phyloP scores from a whole-genome alignment of 2,113 vertebrate species.

The Callaeas wilsoni region DNA sequence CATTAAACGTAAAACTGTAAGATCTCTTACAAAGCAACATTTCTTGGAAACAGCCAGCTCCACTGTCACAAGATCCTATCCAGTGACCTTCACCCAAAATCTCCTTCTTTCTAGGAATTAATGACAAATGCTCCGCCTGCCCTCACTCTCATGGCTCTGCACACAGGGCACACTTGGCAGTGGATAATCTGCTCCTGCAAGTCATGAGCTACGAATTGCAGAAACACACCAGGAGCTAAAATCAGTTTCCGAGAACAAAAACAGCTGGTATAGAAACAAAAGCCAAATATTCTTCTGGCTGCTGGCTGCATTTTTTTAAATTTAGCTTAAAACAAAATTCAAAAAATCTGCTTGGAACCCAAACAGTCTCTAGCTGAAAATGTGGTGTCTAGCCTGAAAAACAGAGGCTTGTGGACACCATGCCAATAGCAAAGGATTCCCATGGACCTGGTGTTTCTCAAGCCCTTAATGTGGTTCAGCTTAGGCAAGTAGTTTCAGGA shows the following conservation, averaged over 20 bases:
- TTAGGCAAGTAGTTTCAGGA: conserved; percentile 22
- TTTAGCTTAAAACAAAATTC: conserved; percentile 33
- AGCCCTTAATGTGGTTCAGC: conserved; percentile 28
- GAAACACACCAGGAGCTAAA: conserved; percentile 20
- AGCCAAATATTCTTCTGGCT: conserved; percentile 52
- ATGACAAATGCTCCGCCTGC: not conserved
- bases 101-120: conserved; percentile 24
- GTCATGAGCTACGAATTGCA: conserved; percentile 22
- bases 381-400: conserved; percentile 44
- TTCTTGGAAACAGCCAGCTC: not conserved
- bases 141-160: fast-evolving
- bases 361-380: conserved; percentile 34
- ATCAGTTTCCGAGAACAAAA: conserved; percentile 50
- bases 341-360: conserved; percentile 41
- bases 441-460: conserved; percentile 50
- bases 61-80: not conserved
- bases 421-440: conserved; percentile 40
- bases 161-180: not conserved
- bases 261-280: conserved; percentile 55
- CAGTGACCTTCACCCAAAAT: not conserved
- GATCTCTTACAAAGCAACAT: not conserved
- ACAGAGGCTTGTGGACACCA: conserved; percentile 23
- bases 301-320: not conserved
- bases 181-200: not conserved
- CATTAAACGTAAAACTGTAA: not conserved